phyloP scores from a whole-genome alignment of 2,888 invertebrate species.

The Drosophila ezoana region DNA sequence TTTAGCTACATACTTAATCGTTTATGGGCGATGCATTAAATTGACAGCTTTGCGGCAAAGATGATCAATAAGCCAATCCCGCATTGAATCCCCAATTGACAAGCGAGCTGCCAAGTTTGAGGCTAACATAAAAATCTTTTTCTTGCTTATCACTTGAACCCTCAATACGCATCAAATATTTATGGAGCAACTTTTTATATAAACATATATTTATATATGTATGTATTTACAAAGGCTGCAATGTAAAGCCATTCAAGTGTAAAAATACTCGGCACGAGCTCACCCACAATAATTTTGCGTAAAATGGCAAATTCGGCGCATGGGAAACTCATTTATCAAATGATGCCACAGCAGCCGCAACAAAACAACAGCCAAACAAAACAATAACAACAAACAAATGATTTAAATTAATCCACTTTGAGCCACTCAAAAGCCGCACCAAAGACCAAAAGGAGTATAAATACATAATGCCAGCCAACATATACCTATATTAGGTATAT shows the following conservation, averaged over 20 bases:
- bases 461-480: constrained; percentile 15
- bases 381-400: constrained; percentile 48
- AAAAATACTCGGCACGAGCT: constrained; percentile 43
- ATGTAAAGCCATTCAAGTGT: constrained; percentile 62
- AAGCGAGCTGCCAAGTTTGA: constrained; percentile 16
- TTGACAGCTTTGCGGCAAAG: constrained; percentile 62
- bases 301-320: constrained; percentile 60
- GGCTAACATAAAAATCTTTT: constrained; percentile 26
- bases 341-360: constrained; percentile 57
- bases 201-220: background rate
- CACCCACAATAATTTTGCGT: constrained; percentile 39
- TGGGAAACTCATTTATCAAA: constrained; percentile 79
- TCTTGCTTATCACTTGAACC: constrained; percentile 37
- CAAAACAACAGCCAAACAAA: constrained; percentile 29
- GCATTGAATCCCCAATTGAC: constrained; percentile 50
- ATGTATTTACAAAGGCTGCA: constrained; percentile 26
- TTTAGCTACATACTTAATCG: constrained; percentile 32
- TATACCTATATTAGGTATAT: background rate
- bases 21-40: constrained; percentile 53
- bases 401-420: constrained; percentile 79
- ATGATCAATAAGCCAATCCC: constrained; percentile 75
- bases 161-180: constrained; percentile 40
- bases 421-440: constrained; percentile 60
- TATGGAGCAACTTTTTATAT: constrained; percentile 41
- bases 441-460: constrained; percentile 38